Conservation (phyloP, 2,113 vertebrate species). For the Urocynchramus pylzowi region DNA sequence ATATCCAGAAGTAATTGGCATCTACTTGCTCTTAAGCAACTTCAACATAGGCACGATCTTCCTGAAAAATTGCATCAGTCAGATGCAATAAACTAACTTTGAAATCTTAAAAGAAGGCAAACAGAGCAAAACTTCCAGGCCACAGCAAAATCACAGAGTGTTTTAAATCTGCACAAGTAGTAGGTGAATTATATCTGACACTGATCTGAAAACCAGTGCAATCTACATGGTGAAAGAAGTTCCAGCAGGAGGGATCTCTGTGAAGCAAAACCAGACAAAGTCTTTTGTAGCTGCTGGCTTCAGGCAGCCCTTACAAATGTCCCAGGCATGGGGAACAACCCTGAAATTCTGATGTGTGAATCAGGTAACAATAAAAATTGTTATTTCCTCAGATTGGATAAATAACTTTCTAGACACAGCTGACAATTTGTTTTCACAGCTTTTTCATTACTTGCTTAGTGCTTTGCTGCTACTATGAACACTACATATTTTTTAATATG, state of each 20-base stretch:
- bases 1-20: not conserved
- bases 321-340: not conserved
- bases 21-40: not conserved
- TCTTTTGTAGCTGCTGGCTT: not conserved
- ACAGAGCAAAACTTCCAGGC: not conserved
- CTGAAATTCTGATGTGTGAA: constrained; percentile 16
- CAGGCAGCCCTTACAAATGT: not conserved
- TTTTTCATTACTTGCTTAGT: not conserved
- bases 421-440: constrained; percentile 41
- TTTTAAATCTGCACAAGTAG: not conserved
- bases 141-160: not conserved
- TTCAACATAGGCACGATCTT: not conserved
- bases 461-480: not conserved
- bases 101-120: not conserved
- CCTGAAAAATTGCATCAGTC: not conserved
- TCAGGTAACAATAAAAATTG: not conserved
- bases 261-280: not conserved
- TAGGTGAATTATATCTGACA: not conserved
- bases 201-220: not conserved
- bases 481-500: no score
- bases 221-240: not conserved
- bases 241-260: not conserved
- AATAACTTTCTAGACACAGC: constrained; percentile 16
- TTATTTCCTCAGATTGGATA: constrained; percentile 2
- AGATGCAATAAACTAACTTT: not conserved